Evolutionary conservation across 1,140 invertebrate species (phyloP).

Genomic region (Belonocnema kinseyi): DNA sequence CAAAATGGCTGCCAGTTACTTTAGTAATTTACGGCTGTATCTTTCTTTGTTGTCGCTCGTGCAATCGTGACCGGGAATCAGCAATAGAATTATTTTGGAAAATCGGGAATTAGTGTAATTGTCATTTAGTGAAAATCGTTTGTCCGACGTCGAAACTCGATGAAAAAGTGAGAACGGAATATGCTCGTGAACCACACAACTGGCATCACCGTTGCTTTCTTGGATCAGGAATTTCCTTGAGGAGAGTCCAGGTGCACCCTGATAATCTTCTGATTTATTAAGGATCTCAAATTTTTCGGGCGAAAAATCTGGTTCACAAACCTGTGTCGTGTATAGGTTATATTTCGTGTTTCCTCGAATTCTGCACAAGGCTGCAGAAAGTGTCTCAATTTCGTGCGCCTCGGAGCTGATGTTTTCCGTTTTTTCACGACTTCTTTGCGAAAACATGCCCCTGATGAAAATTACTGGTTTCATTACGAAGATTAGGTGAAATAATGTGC

Average conservation of each 20-base stretch:
- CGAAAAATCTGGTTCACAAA: not conserved
- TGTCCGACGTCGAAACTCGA: constrained; percentile 37
- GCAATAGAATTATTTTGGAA: constrained; percentile 46
- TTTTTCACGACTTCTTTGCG: not conserved
- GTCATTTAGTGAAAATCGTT: constrained; percentile 46
- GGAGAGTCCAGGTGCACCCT: constrained; percentile 27
- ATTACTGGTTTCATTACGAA: not conserved
- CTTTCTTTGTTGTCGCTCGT: constrained; percentile 74
- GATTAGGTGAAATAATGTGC: not conserved
- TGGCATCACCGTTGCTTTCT: constrained; percentile 53
- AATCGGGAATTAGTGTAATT: constrained; percentile 49
- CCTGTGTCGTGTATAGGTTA: not conserved
- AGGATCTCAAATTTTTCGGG: not conserved
- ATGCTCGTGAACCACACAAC: constrained; percentile 59
- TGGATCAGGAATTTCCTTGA: constrained; percentile 48
- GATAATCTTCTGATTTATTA: not conserved
- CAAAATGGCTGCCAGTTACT: constrained; percentile 77
- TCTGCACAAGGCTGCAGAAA: constrained; percentile 3
- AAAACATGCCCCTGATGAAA: not conserved
- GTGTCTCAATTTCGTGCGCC: not conserved
- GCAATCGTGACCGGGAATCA: constrained; percentile 58
- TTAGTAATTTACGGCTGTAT: constrained; percentile 76
- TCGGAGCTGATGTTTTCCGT: not conserved
- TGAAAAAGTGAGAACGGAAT: constrained; percentile 59
- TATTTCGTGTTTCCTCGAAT: not conserved